phyloP scores from a whole-genome alignment of 2,888 invertebrate genomes.

The Orgyia antiqua region DNA sequence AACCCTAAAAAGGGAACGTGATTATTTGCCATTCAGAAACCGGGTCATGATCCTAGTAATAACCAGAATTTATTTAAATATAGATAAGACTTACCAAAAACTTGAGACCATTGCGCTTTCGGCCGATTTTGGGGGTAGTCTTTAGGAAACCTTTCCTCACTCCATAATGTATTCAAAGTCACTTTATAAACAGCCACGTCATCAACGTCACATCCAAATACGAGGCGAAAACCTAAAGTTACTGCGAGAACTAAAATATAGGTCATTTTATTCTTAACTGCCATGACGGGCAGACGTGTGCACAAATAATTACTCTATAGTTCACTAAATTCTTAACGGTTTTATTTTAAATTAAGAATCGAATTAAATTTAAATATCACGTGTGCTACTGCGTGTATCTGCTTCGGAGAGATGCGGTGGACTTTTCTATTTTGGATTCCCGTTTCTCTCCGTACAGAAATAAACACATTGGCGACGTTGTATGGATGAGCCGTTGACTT shows the following conservation, averaged over 20 bases:
- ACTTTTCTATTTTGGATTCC: slow-evolving; percentile 73
- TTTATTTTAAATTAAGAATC: slow-evolving; percentile 16
- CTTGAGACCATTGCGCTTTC: slow-evolving; percentile 94
- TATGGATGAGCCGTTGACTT: slow-evolving; percentile 38
- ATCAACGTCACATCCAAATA: slow-evolving; percentile 81
- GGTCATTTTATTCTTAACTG: slow-evolving; percentile 39
- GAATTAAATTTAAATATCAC: slow-evolving; percentile 18
- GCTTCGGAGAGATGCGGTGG: slow-evolving; percentile 52
- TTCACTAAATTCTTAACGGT: too few species aligned
- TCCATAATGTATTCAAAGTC: slow-evolving; percentile 92
- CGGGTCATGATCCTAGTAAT: too few species aligned
- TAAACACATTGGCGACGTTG: slow-evolving; percentile 62
- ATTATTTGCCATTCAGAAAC: too few species aligned
- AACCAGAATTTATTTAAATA: too few species aligned
- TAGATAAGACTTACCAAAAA: slow-evolving; percentile 90
- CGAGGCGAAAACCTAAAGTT: slow-evolving; percentile 26
- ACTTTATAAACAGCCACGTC: slow-evolving; percentile 92
- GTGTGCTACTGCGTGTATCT: slow-evolving; percentile 53
- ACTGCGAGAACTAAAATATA: slow-evolving; percentile 59
- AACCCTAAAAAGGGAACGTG: too few species aligned
- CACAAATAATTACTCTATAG: too few species aligned
- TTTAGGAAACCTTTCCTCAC: slow-evolving; percentile 90
- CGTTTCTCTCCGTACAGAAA: slow-evolving; percentile 59
- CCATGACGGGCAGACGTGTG: slow-evolving; percentile 43
- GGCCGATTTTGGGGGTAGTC: slow-evolving; percentile 93